Base-by-base conservation (phyloP, 2,888 invertebrate species). In the Andrena fulva region DNA sequence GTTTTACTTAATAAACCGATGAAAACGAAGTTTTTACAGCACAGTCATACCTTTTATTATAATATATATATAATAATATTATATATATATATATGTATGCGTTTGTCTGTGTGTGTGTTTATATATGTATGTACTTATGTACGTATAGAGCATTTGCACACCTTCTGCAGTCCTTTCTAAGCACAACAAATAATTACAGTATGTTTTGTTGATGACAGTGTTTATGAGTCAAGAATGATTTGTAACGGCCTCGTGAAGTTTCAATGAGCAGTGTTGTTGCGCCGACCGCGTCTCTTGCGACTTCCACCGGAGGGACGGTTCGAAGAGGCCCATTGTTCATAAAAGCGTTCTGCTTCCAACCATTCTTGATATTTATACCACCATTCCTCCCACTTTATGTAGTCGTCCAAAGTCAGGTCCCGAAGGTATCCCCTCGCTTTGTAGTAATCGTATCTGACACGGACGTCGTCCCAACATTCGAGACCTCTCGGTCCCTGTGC, bases 361-460 rank as follows among this genome's bases (percentile, higher is more conserved):
- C 98, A 98, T 93, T 98, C 98, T 93, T 98, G 97, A 93, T 98
- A 98, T 90, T 97, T 97, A 94, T 98, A 98, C 98, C 98, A 98
- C 98, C 98, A 98, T 93, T 98, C 98, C 94, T 98, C 98, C 98
- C 98, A 98, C 93, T 98, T 98, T 82, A 98, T 96, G 93, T 98
- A 98, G 94, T 98, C 98, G 89, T 97, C 96, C 42, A 97, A 95
- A 0, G 96, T 95, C 31, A 97, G 95, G 94, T 98, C 98, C 83
- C 98, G 95, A 67, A 98, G 94, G 90, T 97, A 98, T 0, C 98
- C 98, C 71, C 97, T 95, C 92, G 97, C 97, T 94, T 98, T 98
- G 94, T 98, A 98, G 94, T 98, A 98, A 91, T 97, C 97, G 92
- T 97, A 98, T 77, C 98, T 96, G 4, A 98, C 98, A 60, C 97